Conservation (phyloP, 2,797 vertebrate genomes). For the Botia almorhae region DNA sequence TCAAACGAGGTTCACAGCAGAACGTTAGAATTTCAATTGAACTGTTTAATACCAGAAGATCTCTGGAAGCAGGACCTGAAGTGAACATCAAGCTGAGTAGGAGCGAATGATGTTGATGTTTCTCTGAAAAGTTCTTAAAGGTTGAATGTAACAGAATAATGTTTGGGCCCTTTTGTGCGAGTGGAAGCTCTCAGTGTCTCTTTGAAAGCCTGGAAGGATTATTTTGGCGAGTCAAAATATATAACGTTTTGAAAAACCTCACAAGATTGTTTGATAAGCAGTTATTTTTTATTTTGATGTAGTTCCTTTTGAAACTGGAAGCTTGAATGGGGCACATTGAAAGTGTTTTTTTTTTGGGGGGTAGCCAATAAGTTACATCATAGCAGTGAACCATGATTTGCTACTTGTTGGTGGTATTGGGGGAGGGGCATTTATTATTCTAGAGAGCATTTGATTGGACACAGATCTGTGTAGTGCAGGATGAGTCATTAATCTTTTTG, state of each 20-base stretch:
- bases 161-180: background rate
- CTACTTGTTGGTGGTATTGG: background rate
- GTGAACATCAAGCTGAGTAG: conserved; percentile 25
- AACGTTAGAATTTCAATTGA: conserved; percentile 51
- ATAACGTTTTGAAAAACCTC: background rate
- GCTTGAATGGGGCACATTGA: no score
- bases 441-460: background rate
- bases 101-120: conserved; percentile 6
- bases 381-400: background rate
- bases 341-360: background rate
- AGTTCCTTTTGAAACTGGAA: no score
- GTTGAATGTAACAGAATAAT: background rate
- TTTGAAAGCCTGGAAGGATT: background rate
- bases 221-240: background rate
- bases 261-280: no score
- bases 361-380: background rate
- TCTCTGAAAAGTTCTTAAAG: background rate
- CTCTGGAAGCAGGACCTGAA: conserved; percentile 4
- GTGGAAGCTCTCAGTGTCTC: no score
- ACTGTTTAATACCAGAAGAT: conserved; percentile 8
- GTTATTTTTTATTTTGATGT: no score
- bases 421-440: background rate
- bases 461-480: conserved; percentile 1
- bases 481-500: background rate
- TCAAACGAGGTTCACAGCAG: conserved; percentile 62